phyloP scores from a whole-genome alignment of 2,797 vertebrate species.

The Falco biarmicus region DNA sequence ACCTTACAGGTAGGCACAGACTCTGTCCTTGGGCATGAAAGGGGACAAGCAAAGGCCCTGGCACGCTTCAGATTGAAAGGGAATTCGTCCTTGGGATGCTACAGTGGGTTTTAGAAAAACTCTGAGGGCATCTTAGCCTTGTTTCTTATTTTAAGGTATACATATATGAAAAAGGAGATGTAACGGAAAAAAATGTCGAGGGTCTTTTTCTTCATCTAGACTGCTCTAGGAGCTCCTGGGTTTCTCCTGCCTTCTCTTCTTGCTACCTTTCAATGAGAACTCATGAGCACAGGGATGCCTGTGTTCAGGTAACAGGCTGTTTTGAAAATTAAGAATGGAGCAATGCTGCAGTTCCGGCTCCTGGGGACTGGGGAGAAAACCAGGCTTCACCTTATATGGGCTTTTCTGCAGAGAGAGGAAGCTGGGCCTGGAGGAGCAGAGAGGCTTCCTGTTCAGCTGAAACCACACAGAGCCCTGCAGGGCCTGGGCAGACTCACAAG shows the following conservation, averaged over 20 bases:
- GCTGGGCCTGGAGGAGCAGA: slow-evolving; percentile 33
- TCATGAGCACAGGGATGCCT: background rate
- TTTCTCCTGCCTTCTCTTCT: background rate
- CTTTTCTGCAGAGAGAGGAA: slow-evolving; percentile 72
- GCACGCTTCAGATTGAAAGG: background rate
- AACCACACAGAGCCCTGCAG: background rate
- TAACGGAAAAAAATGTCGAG: background rate
- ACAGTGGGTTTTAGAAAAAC: background rate
- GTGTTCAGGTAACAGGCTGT: background rate
- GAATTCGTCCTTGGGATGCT: background rate
- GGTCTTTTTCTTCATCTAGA: background rate
- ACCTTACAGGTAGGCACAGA: slow-evolving; percentile 79
- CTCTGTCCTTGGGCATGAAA: background rate
- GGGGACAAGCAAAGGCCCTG: background rate
- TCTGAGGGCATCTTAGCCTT: background rate
- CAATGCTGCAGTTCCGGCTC: slow-evolving; percentile 31
- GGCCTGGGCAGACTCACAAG: background rate
- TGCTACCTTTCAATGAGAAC: background rate
- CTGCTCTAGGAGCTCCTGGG: background rate
- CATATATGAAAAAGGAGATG: background rate
- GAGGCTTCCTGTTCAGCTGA: slow-evolving; percentile 72
- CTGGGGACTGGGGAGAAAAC: background rate
- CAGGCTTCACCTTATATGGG: slow-evolving; percentile 77
- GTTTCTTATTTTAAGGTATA: background rate
- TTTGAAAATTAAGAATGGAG: slow-evolving; percentile 42